phyloP scores from a whole-genome alignment of 2,797 vertebrate genomes.

The Danio tinwini region DNA sequence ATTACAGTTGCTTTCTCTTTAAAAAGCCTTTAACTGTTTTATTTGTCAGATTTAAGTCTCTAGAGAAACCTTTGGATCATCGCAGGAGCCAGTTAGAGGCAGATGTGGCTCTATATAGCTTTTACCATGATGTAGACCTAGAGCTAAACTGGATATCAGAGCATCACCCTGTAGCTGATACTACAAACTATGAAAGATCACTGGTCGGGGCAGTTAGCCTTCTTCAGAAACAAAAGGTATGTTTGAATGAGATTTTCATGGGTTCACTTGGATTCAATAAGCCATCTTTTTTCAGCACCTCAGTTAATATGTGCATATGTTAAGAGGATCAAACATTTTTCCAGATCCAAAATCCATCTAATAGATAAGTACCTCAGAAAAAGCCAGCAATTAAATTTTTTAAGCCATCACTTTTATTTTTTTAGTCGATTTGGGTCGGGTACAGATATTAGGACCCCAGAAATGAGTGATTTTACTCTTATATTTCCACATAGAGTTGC shows the following conservation, averaged over 20 bases:
- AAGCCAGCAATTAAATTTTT: too few species aligned
- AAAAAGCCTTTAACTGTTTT: slow-evolving; percentile 7
- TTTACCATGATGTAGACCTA: slow-evolving; percentile 82
- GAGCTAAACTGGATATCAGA: slow-evolving; percentile 88
- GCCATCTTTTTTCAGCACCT: too few species aligned
- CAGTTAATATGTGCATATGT: too few species aligned
- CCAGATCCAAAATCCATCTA: too few species aligned
- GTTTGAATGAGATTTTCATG: not conserved
- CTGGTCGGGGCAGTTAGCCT: slow-evolving; percentile 78
- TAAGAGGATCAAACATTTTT: too few species aligned
- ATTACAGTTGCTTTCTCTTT: slow-evolving; percentile 4
- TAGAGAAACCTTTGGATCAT: slow-evolving; percentile 81
- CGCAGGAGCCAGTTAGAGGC: slow-evolving; percentile 79
- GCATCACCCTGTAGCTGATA: slow-evolving; percentile 73
- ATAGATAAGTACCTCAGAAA: too few species aligned
- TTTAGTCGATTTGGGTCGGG: too few species aligned
- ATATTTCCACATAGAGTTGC: not conserved
- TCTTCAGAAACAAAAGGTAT: slow-evolving; percentile 86
- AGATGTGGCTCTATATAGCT: slow-evolving; percentile 80
- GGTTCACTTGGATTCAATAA: too few species aligned
- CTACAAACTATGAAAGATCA: slow-evolving; percentile 73
- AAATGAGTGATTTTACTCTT: not conserved
- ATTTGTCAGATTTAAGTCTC: slow-evolving; percentile 83
- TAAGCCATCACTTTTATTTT: too few species aligned
- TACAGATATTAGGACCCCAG: too few species aligned